Evolutionary conservation across 2,113 vertebrate species (phyloP).

Genomic region (Cebus imitator): DNA sequence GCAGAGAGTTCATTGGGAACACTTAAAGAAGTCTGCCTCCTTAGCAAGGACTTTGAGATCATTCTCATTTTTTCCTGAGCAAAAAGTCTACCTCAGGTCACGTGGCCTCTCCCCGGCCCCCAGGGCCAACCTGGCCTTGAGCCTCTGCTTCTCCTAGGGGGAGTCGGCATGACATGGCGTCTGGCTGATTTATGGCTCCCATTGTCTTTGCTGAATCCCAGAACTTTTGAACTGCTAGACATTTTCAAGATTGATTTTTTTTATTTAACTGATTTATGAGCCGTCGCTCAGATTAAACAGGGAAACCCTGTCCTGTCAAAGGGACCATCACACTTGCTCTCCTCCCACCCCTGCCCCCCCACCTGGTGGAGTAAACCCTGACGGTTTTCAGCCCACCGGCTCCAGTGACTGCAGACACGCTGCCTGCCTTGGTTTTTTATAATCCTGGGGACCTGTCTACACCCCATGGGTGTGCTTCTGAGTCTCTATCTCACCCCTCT

Average conservation of each 20-base stretch:
- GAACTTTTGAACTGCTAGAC: background rate
- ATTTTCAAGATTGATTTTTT: conserved; percentile 61
- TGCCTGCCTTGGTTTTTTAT: background rate
- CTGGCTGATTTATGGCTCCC: background rate
- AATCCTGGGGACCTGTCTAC: background rate
- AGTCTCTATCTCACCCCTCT: background rate
- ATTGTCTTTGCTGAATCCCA: background rate
- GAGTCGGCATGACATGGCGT: background rate
- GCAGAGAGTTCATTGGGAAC: background rate
- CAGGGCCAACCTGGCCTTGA: background rate
- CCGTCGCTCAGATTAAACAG: conserved; percentile 20
- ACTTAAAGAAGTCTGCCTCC: background rate
- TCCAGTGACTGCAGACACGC: background rate
- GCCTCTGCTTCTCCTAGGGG: no score
- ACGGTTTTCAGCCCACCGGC: fast-evolving
- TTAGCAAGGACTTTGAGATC: background rate
- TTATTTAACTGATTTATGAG: conserved; percentile 54
- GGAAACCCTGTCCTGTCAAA: background rate
- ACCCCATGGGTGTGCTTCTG: background rate
- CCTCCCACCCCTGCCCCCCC: no score
- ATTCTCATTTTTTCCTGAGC: background rate
- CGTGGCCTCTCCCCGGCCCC: background rate
- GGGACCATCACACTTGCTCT: background rate
- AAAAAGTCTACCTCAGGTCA: background rate
- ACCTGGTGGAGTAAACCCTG: fast-evolving